Conservation (phyloP, 2,797 vertebrate species). For the Jordanella pulchra region DNA sequence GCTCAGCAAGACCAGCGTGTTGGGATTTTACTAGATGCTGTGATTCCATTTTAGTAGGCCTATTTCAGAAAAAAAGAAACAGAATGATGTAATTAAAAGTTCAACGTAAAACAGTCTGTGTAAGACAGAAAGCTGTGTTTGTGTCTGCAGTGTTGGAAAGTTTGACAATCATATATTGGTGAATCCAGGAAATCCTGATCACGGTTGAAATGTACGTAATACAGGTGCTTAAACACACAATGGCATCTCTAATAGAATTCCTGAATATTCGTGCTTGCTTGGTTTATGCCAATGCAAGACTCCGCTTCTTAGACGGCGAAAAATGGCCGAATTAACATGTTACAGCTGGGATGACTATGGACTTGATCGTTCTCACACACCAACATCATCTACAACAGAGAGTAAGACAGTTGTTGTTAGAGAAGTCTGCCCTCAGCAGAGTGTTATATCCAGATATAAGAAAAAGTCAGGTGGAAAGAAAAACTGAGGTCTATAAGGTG, state of each 20-base stretch:
- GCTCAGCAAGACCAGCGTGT: slow-evolving; percentile 39
- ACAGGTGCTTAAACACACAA: not conserved
- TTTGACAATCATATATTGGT: not conserved
- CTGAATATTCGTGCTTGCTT: too few relatives aligned
- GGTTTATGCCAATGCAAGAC: not conserved
- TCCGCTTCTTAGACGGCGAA: not conserved
- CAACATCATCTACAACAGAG: too few relatives aligned
- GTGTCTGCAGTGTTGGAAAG: not conserved
- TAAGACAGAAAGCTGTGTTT: not conserved
- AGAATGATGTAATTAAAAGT: not conserved
- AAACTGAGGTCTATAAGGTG: not conserved
- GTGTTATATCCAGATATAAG: too few relatives aligned
- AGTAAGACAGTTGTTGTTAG: too few relatives aligned
- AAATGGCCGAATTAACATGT: not conserved
- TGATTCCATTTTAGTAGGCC: slow-evolving; percentile 39
- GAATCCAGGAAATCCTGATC: not conserved
- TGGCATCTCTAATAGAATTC: too few relatives aligned
- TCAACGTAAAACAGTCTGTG: not conserved
- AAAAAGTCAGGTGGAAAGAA: not conserved
- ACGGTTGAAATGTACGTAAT: not conserved
- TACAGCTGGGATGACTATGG: not conserved
- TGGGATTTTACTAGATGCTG: slow-evolving; percentile 37
- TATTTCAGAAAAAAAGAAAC: not conserved
- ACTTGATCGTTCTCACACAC: too few relatives aligned
- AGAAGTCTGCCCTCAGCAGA: not conserved